Evolutionary conservation across 2,797 vertebrate species (phyloP).

Genomic region (Cynopterus sphinx): DNA sequence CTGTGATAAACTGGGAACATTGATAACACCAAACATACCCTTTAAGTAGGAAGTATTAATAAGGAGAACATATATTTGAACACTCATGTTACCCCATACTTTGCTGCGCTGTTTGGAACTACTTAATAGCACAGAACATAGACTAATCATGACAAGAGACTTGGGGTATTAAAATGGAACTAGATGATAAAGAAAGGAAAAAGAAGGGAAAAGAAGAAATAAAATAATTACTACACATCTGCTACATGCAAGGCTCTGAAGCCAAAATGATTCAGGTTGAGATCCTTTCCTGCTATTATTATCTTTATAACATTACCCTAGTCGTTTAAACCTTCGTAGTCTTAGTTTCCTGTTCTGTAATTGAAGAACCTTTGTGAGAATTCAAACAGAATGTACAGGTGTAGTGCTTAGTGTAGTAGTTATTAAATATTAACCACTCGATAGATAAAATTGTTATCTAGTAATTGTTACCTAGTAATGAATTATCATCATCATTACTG

Average conservation of each 20-base stretch:
- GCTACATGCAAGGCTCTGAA: not conserved
- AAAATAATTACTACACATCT: not conserved
- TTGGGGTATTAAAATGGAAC: not conserved
- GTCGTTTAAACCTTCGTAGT: not conserved
- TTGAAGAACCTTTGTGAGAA: not conserved
- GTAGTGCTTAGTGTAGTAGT: not conserved
- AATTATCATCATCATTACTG: not conserved
- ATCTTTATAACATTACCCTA: not conserved
- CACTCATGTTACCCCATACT: not conserved
- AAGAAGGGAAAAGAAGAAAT: not conserved
- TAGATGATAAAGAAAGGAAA: not conserved
- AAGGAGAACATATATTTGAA: not conserved
- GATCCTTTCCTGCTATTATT: not conserved
- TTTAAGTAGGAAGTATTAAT: not conserved
- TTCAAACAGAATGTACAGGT: not conserved
- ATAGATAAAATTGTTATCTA: not conserved
- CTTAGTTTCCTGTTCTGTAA: not conserved
- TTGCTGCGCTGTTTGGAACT: not conserved
- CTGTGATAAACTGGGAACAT: not conserved
- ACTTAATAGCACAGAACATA: not conserved
- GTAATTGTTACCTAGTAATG: no score
- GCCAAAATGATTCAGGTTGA: not conserved
- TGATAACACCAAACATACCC: not conserved
- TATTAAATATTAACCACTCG: not conserved
- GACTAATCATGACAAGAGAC: not conserved